These are phyloP conservation scores for Ormyrus pomaceus DNA, from an alignment of 2,888 invertebrate species.

Conservation along the genomic window DNA sequence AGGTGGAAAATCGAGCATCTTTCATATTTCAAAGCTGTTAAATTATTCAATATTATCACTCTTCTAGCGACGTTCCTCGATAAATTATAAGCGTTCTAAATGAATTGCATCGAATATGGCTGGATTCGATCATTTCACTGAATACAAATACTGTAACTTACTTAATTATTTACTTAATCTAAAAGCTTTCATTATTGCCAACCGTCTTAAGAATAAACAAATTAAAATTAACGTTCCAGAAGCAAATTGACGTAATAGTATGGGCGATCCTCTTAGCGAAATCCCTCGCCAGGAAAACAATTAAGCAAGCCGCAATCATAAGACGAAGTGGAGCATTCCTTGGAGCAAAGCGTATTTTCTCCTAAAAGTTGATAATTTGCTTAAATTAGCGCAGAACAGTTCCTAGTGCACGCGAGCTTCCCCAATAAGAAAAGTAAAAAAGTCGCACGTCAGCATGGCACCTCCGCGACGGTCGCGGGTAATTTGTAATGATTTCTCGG, in stretches of 20 bases:
- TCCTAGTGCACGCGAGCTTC: constrained; percentile 34
- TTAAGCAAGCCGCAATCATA: not conserved
- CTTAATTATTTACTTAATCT: too few relatives aligned
- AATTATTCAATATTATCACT: constrained; percentile 25
- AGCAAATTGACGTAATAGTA: too few relatives aligned
- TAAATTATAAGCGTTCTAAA: too few relatives aligned
- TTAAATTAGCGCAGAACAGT: constrained; percentile 33
- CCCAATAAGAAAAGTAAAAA: constrained; percentile 35
- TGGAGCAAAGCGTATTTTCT: constrained; percentile 1
- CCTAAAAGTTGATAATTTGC: constrained; percentile 45
- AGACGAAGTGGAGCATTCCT: constrained; percentile 26
- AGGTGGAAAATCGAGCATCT: constrained; percentile 3
- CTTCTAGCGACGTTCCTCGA: too few relatives aligned
- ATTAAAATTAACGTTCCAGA: too few relatives aligned
- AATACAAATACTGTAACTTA: too few relatives aligned
- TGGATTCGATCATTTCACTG: too few relatives aligned
- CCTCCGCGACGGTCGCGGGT: constrained; percentile 17
- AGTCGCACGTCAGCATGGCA: constrained; percentile 3
- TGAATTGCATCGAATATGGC: too few relatives aligned
- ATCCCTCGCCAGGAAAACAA: too few relatives aligned
- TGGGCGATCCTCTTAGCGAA: not conserved
- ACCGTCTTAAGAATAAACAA: too few relatives aligned
- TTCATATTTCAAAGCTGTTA: constrained; percentile 21
- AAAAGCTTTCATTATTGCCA: too few relatives aligned
- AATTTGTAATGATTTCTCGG: constrained; percentile 56